Conservation (phyloP, 2,113 vertebrate genomes). For the Corvus hawaiiensis region DNA sequence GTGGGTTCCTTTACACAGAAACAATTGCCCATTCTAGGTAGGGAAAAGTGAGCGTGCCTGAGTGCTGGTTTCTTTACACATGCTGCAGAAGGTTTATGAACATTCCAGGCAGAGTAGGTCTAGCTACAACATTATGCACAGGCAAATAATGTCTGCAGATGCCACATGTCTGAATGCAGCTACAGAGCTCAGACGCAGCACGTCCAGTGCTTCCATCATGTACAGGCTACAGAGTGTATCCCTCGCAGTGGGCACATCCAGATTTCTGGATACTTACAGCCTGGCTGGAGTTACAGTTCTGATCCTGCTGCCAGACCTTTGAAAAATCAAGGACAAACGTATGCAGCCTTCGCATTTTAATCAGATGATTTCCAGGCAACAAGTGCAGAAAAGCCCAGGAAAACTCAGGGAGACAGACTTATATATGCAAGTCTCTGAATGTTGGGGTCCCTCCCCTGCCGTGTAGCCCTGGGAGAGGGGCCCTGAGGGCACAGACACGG, state of each 20-base stretch:
- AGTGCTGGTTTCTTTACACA: background rate
- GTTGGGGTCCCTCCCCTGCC: too few species aligned
- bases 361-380: background rate
- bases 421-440: background rate
- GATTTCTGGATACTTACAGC: background rate
- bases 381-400: background rate
- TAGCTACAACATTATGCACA: background rate
- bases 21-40: background rate
- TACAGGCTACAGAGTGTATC: rapidly evolving
- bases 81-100: background rate
- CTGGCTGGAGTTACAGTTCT: background rate
- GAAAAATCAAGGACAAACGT: background rate
- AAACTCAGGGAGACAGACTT: background rate
- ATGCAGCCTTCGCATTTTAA: background rate
- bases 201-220: rapidly evolving
- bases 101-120: background rate
- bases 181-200: rapidly evolving
- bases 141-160: background rate
- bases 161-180: background rate
- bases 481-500: too few species aligned
- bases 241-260: background rate
- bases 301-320: background rate
- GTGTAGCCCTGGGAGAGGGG: too few species aligned
- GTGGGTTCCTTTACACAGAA: background rate
- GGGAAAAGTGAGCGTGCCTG: background rate